These are phyloP conservation scores for Hirtodrosophila alboralis DNA, from an alignment of 2,888 invertebrate genomes.

Conservation along the genomic window DNA sequence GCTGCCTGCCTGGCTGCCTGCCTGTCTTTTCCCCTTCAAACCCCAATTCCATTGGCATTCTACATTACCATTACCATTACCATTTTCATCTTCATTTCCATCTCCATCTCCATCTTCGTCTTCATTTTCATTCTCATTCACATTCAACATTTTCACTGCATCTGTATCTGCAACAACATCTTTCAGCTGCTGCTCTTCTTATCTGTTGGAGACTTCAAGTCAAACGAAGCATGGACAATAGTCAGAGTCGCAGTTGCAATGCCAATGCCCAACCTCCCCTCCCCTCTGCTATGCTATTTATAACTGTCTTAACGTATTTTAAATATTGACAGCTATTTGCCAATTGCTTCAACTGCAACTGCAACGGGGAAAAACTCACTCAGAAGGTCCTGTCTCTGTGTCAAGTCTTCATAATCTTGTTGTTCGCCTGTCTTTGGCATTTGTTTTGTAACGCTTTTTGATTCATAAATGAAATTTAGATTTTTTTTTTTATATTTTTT, in stretches of 20 bases:
- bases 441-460: constrained; percentile 23
- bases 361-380: constrained; percentile 10
- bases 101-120: too few species aligned
- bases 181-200: constrained; percentile 52
- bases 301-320: constrained; percentile 50
- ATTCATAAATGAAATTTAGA: constrained; percentile 57
- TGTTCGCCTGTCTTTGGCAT: constrained; percentile 33
- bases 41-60: too few species aligned
- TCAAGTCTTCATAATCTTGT: constrained; percentile 61
- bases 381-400: constrained; percentile 23
- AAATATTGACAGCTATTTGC: constrained; percentile 80
- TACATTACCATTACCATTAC: too few species aligned
- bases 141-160: too few species aligned
- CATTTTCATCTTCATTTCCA: constrained; percentile 5
- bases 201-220: constrained; percentile 69
- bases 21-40: neutral
- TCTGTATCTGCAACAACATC: constrained; percentile 41
- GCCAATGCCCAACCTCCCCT: constrained; percentile 4
- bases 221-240: constrained; percentile 55
- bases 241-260: constrained; percentile 52
- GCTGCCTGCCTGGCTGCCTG: too few species aligned
- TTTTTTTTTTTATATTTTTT: constrained; percentile 6
- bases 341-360: constrained; percentile 62
- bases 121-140: constrained; percentile 14
- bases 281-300: constrained; percentile 1